A percentile compares a stretch with the other conserved stretches of the same genome.
These are phyloP conservation scores for Epizoanthus fatuus DNA, from an alignment of 92 coral and sea anemone species.

Conservation along the genomic window DNA sequence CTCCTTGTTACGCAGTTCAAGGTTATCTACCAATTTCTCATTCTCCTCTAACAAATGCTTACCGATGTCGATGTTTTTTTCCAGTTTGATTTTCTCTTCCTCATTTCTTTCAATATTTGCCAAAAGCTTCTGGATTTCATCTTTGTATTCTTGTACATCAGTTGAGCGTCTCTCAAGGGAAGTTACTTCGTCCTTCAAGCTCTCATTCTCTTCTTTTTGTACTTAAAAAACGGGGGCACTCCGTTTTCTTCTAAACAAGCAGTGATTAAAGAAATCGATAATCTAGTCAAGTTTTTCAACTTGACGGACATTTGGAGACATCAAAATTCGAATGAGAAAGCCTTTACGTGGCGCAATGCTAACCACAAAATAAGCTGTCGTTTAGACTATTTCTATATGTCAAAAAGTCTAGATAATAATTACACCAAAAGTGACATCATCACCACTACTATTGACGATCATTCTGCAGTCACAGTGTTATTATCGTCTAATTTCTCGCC, in stretches of 20 bases:
- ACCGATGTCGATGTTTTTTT: conserved; percentile 66
- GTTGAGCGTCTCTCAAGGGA: conserved; percentile 19
- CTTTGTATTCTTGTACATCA: conserved; percentile 34
- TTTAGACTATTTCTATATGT: not conserved
- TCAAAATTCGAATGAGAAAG: not conserved
- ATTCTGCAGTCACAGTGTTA: too few relatives aligned
- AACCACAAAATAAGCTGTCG: not conserved
- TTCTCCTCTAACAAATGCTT: conserved; percentile 79
- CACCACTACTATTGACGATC: too few relatives aligned
- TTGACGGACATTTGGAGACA: not conserved
- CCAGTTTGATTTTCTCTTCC: conserved; percentile 72
- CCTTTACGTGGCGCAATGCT: not conserved
- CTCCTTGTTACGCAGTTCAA: conserved; percentile 74
- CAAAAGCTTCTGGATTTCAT: conserved; percentile 75
- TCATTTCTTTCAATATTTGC: conserved; percentile 72
- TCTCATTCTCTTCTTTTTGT: conserved; percentile 22
- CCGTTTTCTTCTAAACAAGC: not conserved
- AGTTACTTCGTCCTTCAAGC: conserved; percentile 11
- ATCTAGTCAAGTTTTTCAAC: too few relatives aligned
- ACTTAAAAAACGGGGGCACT: not conserved
- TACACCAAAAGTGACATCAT: too few relatives aligned
- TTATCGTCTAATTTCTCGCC: too few relatives aligned
- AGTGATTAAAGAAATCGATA: not conserved
- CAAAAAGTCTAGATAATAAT: too few relatives aligned
- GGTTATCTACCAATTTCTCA: conserved; percentile 81